phyloP scores from a whole-genome alignment of 2,888 invertebrate genomes.

The Colostygia pectinataria region DNA sequence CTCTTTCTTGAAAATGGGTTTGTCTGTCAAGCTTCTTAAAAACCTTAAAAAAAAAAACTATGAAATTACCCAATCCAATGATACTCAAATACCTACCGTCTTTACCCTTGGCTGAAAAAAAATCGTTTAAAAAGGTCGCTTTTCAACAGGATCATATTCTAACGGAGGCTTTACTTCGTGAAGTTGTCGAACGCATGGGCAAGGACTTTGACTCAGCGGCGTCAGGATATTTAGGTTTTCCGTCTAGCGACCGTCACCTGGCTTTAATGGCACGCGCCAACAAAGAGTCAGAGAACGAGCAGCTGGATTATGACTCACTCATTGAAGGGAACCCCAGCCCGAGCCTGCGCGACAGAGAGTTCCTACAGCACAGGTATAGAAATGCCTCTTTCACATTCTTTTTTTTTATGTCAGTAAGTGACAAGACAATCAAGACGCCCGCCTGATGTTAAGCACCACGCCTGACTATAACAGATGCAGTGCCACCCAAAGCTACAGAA shows the following conservation, averaged over 20 bases:
- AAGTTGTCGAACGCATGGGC: conserved; percentile 90
- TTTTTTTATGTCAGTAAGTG: neutral
- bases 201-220: conserved; percentile 87
- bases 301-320: conserved; percentile 88
- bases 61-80: too few relatives aligned
- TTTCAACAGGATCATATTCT: conserved; percentile 83
- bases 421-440: too few relatives aligned
- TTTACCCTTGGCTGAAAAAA: conserved; percentile 14
- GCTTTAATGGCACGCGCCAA: conserved; percentile 80
- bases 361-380: conserved; percentile 90
- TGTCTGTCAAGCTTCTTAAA: too few relatives aligned
- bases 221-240: conserved; percentile 85
- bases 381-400: neutral
- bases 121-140: conserved; percentile 19
- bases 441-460: too few relatives aligned
- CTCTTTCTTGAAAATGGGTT: too few relatives aligned
- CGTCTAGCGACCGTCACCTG: conserved; percentile 72
- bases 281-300: conserved; percentile 83
- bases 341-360: conserved; percentile 93
- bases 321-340: conserved; percentile 88
- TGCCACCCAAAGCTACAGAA: too few relatives aligned
- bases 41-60: too few relatives aligned
- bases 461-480: too few relatives aligned
- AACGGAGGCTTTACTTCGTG: conserved; percentile 88
- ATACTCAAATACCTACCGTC: conserved; percentile 2